These are phyloP conservation scores for Ennomos fuscantarius DNA, from an alignment of 2,888 invertebrate species.

Conservation along the genomic window DNA sequence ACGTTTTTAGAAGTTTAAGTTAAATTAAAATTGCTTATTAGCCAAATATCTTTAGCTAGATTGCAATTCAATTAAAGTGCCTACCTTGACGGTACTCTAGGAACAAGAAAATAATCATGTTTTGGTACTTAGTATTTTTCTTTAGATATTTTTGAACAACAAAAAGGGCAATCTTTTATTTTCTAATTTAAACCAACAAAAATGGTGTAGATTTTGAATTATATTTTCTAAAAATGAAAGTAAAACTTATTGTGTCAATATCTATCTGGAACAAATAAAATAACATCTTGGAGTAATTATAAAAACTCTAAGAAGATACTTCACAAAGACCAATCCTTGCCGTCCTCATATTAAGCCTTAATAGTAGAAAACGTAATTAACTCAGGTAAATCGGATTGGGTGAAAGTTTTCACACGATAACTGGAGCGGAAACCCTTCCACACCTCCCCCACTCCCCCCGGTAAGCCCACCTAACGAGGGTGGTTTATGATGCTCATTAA, in stretches of 20 bases:
- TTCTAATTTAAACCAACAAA: too few relatives aligned
- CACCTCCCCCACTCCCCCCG: constrained; percentile 36
- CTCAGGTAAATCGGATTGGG: constrained; percentile 81
- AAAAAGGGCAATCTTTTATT: too few relatives aligned
- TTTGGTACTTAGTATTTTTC: neutral
- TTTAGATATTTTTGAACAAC: too few relatives aligned
- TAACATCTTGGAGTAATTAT: neutral
- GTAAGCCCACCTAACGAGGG: constrained; percentile 44
- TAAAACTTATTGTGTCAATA: too few relatives aligned
- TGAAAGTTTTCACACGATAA: constrained; percentile 79
- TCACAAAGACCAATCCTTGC: constrained; percentile 32
- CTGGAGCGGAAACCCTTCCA: constrained; percentile 66
- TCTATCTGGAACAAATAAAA: neutral
- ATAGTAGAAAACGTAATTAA: constrained; percentile 80
- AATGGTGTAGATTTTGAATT: too few relatives aligned
- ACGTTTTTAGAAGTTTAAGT: too few relatives aligned
- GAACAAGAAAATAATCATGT: too few relatives aligned
- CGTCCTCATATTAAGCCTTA: constrained; percentile 50
- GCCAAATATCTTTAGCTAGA: too few relatives aligned
- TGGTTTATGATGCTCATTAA: constrained; percentile 52
- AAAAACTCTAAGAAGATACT: neutral
- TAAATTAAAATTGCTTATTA: too few relatives aligned
- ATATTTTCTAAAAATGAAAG: too few relatives aligned
- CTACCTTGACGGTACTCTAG: too few relatives aligned
- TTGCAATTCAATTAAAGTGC: too few relatives aligned